A percentile compares a stretch with the other conserved stretches of the same genome.
Evolutionary conservation across 2,888 invertebrate species (phyloP).

Genomic region (Bursaphelenchus okinawaensis): DNA sequence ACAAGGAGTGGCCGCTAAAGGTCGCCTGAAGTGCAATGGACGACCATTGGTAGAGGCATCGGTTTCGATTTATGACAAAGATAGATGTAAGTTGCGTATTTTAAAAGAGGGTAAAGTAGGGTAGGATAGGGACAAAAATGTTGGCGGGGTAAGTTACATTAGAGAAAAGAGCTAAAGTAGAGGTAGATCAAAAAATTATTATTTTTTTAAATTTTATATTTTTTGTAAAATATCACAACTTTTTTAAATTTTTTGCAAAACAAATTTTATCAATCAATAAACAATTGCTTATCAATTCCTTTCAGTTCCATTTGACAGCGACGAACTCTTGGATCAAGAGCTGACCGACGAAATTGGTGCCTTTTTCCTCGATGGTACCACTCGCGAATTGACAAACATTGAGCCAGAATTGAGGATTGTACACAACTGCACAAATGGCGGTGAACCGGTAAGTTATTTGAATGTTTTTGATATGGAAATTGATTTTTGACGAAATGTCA

Average conservation of each 20-base stretch:
- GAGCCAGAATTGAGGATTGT: constrained; percentile 9
- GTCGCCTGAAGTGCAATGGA: constrained; percentile 11
- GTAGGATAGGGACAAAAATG: too few relatives aligned
- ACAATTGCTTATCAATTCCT: not conserved
- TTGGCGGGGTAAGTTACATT: too few relatives aligned
- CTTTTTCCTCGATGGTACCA: constrained; percentile 9
- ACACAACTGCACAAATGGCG: constrained; percentile 9
- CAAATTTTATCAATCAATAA: too few relatives aligned
- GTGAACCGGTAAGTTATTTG: constrained; percentile 4
- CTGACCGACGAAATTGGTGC: constrained; percentile 9
- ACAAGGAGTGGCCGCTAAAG: constrained; percentile 13
- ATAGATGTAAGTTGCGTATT: constrained; percentile 9
- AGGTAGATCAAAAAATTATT: too few relatives aligned
- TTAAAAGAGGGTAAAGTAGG: too few relatives aligned
- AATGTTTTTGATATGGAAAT: too few relatives aligned
- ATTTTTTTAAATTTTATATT: too few relatives aligned
- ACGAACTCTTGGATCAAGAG: constrained; percentile 10
- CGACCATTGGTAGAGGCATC: constrained; percentile 2
- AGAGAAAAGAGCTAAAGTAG: too few relatives aligned
- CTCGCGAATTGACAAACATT: constrained; percentile 3
- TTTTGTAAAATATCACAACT: too few relatives aligned
- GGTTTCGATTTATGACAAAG: constrained; percentile 12
- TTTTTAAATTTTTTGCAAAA: too few relatives aligned
- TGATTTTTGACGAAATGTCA: too few relatives aligned
- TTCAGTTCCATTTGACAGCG: constrained; percentile 12